Evolutionary conservation across 2,113 vertebrate species (phyloP).

Genomic region (Varanus komodoensis): DNA sequence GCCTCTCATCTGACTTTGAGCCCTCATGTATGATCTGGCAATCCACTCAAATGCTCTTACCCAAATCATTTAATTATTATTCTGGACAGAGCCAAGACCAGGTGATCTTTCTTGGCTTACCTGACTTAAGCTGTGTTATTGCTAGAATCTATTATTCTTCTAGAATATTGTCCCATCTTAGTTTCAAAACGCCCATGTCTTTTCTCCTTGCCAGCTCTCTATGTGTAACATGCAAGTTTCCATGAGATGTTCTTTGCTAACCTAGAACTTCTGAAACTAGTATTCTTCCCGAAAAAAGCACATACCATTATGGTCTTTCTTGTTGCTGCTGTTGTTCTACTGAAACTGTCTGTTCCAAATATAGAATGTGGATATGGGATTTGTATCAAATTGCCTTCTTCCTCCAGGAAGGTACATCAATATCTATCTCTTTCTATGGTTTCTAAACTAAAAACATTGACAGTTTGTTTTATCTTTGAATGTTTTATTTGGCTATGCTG

Average conservation of each 20-base stretch:
- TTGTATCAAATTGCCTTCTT: not conserved
- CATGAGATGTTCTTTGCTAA: not conserved
- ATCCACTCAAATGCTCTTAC: not conserved
- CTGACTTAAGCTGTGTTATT: not conserved
- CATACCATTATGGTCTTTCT: not conserved
- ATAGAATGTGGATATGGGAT: not conserved
- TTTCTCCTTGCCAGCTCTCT: not conserved
- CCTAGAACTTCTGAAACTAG: not conserved
- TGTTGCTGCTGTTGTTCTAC: not conserved
- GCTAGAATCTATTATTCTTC: not conserved
- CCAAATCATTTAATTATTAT: not conserved
- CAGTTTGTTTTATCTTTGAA: not conserved
- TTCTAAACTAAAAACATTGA: not conserved
- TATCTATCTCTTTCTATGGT: not conserved
- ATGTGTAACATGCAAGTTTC: not conserved
- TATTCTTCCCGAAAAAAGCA: not conserved
- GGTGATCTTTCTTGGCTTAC: not conserved
- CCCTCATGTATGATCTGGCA: not conserved
- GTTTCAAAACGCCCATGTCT: not conserved
- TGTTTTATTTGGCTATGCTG: not conserved
- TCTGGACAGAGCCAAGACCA: not conserved
- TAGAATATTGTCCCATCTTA: not conserved
- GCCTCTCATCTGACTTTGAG: not conserved
- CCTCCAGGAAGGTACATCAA: not conserved
- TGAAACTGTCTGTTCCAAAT: not conserved